Evolutionary conservation across 2,113 vertebrate species (phyloP), one percentile per base, ranked within the genome.

Genomic region (Aphelocoma coerulescens): DNA sequence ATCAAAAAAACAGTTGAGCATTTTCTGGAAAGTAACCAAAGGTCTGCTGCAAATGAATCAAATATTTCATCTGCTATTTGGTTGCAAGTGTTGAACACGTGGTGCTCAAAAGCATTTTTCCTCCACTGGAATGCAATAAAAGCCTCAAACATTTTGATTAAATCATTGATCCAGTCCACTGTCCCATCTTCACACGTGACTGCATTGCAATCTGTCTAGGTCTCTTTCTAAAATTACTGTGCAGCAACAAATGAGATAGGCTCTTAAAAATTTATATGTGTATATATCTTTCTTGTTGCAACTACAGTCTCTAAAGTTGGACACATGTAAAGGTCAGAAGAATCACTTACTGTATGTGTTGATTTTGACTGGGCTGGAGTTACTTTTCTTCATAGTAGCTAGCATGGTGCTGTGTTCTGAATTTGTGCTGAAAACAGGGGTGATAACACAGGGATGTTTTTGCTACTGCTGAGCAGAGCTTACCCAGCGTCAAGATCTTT

Each of bases 1-100:
- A 95, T 93, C 9, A 93, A 80, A 81, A 93, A 93, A 89, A 89
- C 20, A 91, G 86, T 79, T 16, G 2, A 92, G 77, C 69, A 81
- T 94, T 92, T 95, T 96, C 68, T 96, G 95, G 92, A 94, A 92
- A 96, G 91, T 78, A 95, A 93, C 85, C 95, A 92, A 91, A 92
- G 69, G 73, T 96, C 91, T 96, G 83, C 35, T 89, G 88, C 83
- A 96, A 91, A 95, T 94, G 83, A 94, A 96, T 94, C 93, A 93
- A 93, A 94, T 95, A 94, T 95, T 94, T 95, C 86, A 92, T 96
- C 83, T 93, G 80, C 57, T 95, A 8, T 92, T 94, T 92, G 41
- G 68, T 93, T 93, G 96, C 93, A 89, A 96, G 83, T 96, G 93
- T 91, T 91, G 90, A 97, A 92, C 95, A 96, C 88, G 95, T 94